Evolutionary conservation across 2,888 invertebrate species (phyloP).

Genomic region (Aricia artaxerxes): DNA sequence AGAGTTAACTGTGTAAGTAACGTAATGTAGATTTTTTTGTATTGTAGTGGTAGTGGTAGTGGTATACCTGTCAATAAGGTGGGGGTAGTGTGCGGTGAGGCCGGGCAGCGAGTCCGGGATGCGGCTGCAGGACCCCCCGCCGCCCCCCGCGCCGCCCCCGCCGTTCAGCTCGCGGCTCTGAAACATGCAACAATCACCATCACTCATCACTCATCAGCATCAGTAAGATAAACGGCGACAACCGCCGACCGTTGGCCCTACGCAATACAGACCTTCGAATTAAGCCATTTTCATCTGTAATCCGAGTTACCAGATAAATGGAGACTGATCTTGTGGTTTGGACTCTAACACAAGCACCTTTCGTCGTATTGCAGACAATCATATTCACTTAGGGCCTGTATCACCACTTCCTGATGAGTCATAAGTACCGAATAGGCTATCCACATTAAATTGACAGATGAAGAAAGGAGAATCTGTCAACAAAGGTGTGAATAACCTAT

Average conservation of each 20-base stretch:
- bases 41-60: no score
- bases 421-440: no score
- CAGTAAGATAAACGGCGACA: neutral
- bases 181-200: conserved; percentile 41
- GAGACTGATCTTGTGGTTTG: neutral
- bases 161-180: conserved; percentile 73
- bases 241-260: neutral
- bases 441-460: no score
- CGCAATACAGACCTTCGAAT: neutral
- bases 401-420: no score
- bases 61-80: conserved; percentile 35
- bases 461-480: no score
- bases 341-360: no score
- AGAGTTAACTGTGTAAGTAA: no score
- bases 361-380: no score
- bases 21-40: no score
- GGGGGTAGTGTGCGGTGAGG: conserved; percentile 82
- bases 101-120: conserved; percentile 86
- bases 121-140: conserved; percentile 57
- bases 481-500: no score
- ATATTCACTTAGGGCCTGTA: no score
- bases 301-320: neutral
- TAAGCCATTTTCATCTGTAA: neutral
- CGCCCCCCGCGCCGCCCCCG: conserved; percentile 48
- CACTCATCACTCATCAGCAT: neutral